Percentiles rank a stretch among this genome's conserved stretches.
These are phyloP conservation scores for Anagyrus pseudococci DNA, from an alignment of 2,888 invertebrate species.

Conservation along the genomic window DNA sequence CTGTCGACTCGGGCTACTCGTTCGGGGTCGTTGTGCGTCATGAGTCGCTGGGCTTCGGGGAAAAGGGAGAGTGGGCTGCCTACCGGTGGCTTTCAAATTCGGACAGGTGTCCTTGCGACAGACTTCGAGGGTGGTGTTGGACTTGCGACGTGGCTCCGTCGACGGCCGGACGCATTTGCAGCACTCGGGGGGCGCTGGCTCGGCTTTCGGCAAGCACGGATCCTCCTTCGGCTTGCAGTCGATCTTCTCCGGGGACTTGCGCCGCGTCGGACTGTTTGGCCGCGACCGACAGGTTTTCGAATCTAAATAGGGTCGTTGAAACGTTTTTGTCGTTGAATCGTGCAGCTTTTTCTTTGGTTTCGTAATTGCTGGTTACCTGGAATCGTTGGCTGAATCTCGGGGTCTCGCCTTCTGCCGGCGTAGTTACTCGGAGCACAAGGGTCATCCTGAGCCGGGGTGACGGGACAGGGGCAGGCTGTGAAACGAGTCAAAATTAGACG, in stretches of 20 bases:
- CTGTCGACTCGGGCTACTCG: no score
- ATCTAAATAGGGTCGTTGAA: not conserved
- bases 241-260: not conserved
- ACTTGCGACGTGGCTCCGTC: no score
- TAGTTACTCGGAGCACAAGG: conserved; percentile 5
- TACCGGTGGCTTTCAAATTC: not conserved
- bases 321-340: not conserved
- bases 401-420: conserved; percentile 1
- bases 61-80: no score
- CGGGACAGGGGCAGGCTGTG: not conserved
- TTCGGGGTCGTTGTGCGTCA: not conserved
- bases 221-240: no score
- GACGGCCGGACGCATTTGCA: no score
- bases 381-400: conserved; percentile 16
- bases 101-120: conserved; percentile 15
- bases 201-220: no score
- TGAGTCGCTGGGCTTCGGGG: not conserved
- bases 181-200: no score
- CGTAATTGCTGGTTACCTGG: not conserved
- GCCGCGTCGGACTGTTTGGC: not conserved
- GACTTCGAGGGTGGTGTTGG: not conserved
- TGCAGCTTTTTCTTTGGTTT: not conserved
- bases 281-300: not conserved
- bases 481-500: not conserved
- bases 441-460: not conserved